Evolutionary conservation across 1,140 invertebrate genomes (phyloP).

Genomic region (Zaprionus taronus): DNA sequence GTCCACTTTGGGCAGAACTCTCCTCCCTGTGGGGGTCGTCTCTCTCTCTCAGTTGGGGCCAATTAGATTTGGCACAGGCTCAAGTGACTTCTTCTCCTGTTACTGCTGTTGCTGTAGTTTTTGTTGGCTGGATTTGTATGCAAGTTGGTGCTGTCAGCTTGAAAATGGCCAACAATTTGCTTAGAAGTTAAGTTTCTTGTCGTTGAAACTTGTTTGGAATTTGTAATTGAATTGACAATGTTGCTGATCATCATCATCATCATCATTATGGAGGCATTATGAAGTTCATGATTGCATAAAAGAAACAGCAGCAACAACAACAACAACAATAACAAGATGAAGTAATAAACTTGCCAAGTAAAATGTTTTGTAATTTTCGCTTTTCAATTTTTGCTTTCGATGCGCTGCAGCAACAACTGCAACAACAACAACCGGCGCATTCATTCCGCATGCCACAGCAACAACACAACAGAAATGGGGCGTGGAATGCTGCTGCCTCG

Average conservation of each 20-base stretch:
- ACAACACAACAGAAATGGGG: constrained; percentile 34
- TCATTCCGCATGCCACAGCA: constrained; percentile 30
- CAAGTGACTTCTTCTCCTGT: neutral
- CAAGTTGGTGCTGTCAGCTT: constrained; percentile 16
- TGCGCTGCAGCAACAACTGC: constrained; percentile 18
- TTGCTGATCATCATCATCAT: constrained; percentile 20
- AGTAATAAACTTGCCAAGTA: constrained; percentile 33
- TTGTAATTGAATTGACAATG: constrained; percentile 49
- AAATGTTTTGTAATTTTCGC: constrained; percentile 54
- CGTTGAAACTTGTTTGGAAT: constrained; percentile 48
- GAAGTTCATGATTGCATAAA: constrained; percentile 53
- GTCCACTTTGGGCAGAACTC: neutral
- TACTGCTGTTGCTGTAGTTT: neutral
- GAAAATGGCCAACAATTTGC: constrained; percentile 37
- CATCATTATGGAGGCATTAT: neutral
- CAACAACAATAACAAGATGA: neutral
- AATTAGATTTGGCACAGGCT: constrained; percentile 43
- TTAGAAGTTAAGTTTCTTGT: constrained; percentile 38
- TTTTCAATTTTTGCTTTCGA: constrained; percentile 52
- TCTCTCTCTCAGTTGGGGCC: constrained; percentile 6
- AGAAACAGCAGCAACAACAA: constrained; percentile 16
- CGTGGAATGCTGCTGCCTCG: constrained; percentile 56
- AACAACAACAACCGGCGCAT: neutral
- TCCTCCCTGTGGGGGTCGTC: neutral
- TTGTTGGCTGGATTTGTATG: constrained; percentile 35